Evolutionary conservation across 1,140 invertebrate genomes (phyloP), one percentile per base, ranked within the genome.

Genomic region (Caerostris extrusa): DNA sequence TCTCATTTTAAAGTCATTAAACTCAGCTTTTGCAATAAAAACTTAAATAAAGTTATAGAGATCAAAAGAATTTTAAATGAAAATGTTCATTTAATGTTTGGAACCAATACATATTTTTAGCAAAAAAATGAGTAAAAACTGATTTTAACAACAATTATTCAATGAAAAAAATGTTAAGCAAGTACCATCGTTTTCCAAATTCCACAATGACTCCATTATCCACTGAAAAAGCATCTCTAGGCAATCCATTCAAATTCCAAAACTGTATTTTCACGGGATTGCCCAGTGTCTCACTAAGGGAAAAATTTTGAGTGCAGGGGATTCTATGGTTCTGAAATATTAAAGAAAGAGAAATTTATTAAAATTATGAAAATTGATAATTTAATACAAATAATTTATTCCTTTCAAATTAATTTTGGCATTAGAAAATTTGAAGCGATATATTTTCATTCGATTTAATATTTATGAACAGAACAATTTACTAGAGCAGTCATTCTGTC

Each of bases 161-260:
- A 34, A 34, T 34, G 34, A 34, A 17, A 19, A 58, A 85, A 57
- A 85, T 58, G 58, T 34, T 5, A 61, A 82, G 90, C 95, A 95
- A 93, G 10, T 53, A 96, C 96, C 96, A 96, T 96, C 96, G 95
- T 93, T 95, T 95, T 86, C 96, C 95, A 88, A 97, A 97, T 53
- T 96, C 96, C 3, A 97, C 97, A 95, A 99, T 99, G 95, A 99
- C 98, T 86, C 97, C 98, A 95, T 99, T 99, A 95, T 99, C 98
- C 87, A 98, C 97, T 34, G 98, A 99, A 96, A 99, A 99, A 53
- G 97, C 97, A 95, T 99, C 98, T 50, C 97, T 97, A 0, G 98
- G 98, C 71, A 99, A 95, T 0, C 98, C 98, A 94, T 97, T 97
- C 87, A 99, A 98, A 95, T 98, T 99, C 98, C 98, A 99, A 81